Conservation (phyloP, 2,797 vertebrate genomes). For the Argya squamiceps region DNA sequence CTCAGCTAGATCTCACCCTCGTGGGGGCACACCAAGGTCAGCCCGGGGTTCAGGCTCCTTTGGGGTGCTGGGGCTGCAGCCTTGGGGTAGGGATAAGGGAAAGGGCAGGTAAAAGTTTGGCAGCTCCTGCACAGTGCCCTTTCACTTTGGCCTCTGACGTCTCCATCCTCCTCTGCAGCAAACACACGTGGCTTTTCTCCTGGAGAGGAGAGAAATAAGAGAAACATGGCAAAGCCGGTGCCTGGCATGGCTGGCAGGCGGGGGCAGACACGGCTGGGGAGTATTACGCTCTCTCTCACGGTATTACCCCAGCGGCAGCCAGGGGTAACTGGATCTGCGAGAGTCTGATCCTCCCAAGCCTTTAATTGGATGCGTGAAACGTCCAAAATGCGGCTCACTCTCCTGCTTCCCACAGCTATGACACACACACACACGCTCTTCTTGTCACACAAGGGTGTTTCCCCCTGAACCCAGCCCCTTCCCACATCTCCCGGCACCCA, state of each 20-base stretch:
- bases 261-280: not conserved
- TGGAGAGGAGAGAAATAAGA: not conserved
- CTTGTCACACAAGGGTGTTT: not conserved
- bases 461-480: not conserved
- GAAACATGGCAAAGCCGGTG: not conserved
- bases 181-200: not conserved
- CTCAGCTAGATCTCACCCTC: not conserved
- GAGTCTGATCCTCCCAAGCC: constrained; percentile 58
- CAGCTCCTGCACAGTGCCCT: not conserved
- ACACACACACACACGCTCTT: not conserved
- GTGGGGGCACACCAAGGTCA: not conserved
- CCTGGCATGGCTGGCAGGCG: not conserved
- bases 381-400: constrained; percentile 20
- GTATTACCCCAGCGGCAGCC: not conserved
- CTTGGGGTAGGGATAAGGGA: not conserved
- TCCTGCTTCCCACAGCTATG: not conserved
- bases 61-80: not conserved
- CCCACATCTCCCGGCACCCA: not conserved
- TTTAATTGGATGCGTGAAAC: constrained; percentile 54
- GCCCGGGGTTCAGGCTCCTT: not conserved
- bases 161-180: not conserved
- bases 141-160: not conserved
- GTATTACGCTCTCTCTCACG: not conserved
- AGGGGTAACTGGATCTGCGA: constrained; percentile 18
- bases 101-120: not conserved